Evolutionary conservation across 2,888 invertebrate species (phyloP).

Genomic region (Metalampra italica): DNA sequence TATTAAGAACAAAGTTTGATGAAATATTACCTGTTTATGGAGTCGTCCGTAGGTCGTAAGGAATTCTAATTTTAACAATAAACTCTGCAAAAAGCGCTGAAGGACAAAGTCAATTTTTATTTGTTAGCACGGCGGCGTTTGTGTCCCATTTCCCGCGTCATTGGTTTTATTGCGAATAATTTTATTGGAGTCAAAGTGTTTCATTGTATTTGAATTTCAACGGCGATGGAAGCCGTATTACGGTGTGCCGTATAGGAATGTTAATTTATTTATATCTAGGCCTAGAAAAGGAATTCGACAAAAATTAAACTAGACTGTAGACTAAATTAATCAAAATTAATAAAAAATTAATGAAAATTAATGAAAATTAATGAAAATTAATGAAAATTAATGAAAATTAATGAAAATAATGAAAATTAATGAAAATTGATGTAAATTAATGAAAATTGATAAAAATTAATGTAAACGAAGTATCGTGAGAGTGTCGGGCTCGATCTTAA

Average conservation of each 20-base stretch:
- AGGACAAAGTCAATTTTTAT: slow-evolving; percentile 15
- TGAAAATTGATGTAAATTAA: no score
- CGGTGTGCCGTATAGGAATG: not conserved
- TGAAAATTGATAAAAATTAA: no score
- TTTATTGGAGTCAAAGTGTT: slow-evolving; percentile 17
- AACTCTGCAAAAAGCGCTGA: slow-evolving; percentile 8
- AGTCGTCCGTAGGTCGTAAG: not conserved
- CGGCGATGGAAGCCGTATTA: not conserved
- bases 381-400: no score
- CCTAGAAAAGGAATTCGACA: no score
- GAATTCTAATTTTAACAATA: slow-evolving; percentile 1
- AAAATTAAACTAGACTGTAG: no score
- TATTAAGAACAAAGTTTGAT: not conserved
- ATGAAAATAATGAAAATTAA: no score
- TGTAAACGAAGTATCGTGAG: no score
- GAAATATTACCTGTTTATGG: not conserved
- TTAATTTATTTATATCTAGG: no score
- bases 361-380: no score
- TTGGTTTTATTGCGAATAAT: slow-evolving; percentile 17
- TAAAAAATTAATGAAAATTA: no score
- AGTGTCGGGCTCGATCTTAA: no score
- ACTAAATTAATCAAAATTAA: no score
- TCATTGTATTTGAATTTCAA: slow-evolving; percentile 7
- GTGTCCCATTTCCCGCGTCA: slow-evolving; percentile 12
- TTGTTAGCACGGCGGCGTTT: slow-evolving; percentile 1